phyloP scores from a whole-genome alignment of 92 coral and sea anemone genomes.

The Phymanthus crucifer region DNA sequence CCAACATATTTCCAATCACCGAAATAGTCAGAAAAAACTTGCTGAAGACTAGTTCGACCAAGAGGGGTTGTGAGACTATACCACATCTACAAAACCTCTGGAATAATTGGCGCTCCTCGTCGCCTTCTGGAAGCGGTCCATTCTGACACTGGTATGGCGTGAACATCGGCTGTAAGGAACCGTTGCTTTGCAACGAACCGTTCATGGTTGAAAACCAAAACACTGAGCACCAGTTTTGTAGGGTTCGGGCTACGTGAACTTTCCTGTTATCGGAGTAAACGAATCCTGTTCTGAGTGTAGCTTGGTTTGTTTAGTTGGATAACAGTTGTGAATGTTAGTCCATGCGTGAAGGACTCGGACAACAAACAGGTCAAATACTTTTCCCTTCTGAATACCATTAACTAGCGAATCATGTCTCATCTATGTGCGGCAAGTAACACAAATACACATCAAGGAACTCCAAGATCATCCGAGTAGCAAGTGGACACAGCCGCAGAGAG shows the following conservation, averaged over 20 bases:
- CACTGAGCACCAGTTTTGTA: background rate
- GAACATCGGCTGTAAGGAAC: background rate
- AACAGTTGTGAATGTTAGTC: background rate
- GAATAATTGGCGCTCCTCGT: constrained; percentile 34
- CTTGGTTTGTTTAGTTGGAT: background rate
- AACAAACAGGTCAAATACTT: constrained; percentile 1
- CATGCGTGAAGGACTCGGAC: constrained; percentile 1
- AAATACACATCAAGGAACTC: background rate
- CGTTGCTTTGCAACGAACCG: background rate
- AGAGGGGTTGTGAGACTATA: constrained; percentile 46
- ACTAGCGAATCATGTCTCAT: background rate
- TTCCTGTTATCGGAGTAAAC: background rate
- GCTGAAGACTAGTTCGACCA: constrained; percentile 62
- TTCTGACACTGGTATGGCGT: constrained; percentile 14
- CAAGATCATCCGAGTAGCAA: background rate
- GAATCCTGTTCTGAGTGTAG: background rate
- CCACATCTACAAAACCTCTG: constrained; percentile 58
- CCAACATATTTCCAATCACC: constrained; percentile 67
- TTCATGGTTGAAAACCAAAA: background rate
- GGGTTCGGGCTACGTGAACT: background rate
- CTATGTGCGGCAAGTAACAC: background rate
- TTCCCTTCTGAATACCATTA: background rate
- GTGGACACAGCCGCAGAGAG: background rate
- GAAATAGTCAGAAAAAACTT: constrained; percentile 68
- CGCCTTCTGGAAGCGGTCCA: constrained; percentile 59